These are phyloP conservation scores for Hippoglossus hippoglossus DNA, from an alignment of 2,797 vertebrate species.

Conservation along the genomic window DNA sequence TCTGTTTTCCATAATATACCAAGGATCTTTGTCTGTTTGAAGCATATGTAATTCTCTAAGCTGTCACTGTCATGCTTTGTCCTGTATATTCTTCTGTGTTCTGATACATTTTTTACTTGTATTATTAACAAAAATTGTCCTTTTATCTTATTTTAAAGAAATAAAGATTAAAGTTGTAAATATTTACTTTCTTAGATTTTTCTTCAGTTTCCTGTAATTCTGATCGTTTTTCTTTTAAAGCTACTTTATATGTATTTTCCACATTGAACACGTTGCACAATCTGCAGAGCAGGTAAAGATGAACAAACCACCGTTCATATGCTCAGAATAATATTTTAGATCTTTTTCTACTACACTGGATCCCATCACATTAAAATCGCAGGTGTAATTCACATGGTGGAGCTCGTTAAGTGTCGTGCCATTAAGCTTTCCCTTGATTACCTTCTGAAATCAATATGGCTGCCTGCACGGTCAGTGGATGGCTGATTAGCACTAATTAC, in stretches of 20 bases:
- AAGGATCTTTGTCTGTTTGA: conserved; percentile 63
- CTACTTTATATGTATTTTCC: not conserved
- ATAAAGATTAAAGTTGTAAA: conserved; percentile 92
- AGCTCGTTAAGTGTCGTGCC: conserved; percentile 61
- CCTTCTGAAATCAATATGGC: conserved; percentile 67
- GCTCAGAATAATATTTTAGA: not conserved
- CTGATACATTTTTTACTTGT: conserved; percentile 87
- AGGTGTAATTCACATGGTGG: conserved; percentile 57
- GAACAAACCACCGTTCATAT: conserved; percentile 1
- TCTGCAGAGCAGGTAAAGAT: not conserved
- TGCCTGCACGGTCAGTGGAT: conserved; percentile 53
- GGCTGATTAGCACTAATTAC: conserved; percentile 67
- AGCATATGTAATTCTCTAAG: conserved; percentile 68
- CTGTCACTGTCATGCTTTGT: conserved; percentile 81
- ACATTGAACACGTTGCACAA: too few relatives aligned
- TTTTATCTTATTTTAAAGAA: conserved; percentile 97
- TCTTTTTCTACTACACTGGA: conserved; percentile 30
- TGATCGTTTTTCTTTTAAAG: not conserved
- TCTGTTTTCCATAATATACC: conserved; percentile 53
- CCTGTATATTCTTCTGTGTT: conserved; percentile 90
- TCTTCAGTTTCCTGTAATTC: not conserved
- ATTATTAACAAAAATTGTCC: conserved; percentile 90
- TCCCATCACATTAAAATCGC: conserved; percentile 41
- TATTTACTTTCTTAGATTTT: conserved; percentile 41
- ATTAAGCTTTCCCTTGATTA: conserved; percentile 69